Percentiles rank a stretch among this genome's conserved stretches.
These are phyloP conservation scores for Hippocampus kuda DNA, from an alignment of 2,797 vertebrate species.

Conservation along the genomic window DNA sequence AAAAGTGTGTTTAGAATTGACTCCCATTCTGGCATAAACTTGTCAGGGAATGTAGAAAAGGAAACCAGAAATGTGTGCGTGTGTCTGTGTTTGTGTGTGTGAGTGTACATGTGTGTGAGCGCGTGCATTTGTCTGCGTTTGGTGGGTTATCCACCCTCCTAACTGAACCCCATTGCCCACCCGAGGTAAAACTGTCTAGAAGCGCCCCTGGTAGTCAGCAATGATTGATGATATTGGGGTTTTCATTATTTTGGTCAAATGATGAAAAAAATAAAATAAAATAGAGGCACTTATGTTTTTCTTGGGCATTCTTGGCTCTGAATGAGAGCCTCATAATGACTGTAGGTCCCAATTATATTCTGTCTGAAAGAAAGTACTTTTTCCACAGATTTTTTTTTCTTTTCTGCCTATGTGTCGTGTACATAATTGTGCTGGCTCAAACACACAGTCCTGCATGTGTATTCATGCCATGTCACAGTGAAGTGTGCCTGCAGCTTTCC, in stretches of 20 bases:
- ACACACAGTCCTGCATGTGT: slow-evolving; percentile 5
- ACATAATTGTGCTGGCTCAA: slow-evolving; percentile 22
- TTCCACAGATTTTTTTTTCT: slow-evolving; percentile 32
- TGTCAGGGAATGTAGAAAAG: too few species aligned
- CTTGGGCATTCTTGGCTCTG: slow-evolving; percentile 42
- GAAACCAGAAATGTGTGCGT: too few species aligned
- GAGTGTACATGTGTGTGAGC: too few species aligned
- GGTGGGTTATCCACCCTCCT: too few species aligned
- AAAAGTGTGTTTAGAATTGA: too few species aligned
- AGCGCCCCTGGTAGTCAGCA: slow-evolving; percentile 11
- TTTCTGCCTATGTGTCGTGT: slow-evolving; percentile 29
- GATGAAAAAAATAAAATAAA: slow-evolving; percentile 35
- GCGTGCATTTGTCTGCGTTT: too few species aligned
- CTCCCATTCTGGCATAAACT: too few species aligned
- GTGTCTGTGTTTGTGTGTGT: too few species aligned
- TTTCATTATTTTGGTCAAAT: slow-evolving; percentile 22
- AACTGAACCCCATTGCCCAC: too few species aligned
- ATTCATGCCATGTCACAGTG: slow-evolving; percentile 20
- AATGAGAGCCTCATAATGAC: slow-evolving; percentile 39
- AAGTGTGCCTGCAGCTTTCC: slow-evolving; percentile 39
- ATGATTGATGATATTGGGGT: slow-evolving; percentile 1
- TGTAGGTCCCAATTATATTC: slow-evolving; percentile 58
- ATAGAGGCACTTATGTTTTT: slow-evolving; percentile 23
- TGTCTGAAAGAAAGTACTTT: slow-evolving; percentile 40
- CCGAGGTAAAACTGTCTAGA: too few species aligned